Base-by-base conservation (phyloP, 2,888 invertebrate species). In the Pammene aurita region DNA sequence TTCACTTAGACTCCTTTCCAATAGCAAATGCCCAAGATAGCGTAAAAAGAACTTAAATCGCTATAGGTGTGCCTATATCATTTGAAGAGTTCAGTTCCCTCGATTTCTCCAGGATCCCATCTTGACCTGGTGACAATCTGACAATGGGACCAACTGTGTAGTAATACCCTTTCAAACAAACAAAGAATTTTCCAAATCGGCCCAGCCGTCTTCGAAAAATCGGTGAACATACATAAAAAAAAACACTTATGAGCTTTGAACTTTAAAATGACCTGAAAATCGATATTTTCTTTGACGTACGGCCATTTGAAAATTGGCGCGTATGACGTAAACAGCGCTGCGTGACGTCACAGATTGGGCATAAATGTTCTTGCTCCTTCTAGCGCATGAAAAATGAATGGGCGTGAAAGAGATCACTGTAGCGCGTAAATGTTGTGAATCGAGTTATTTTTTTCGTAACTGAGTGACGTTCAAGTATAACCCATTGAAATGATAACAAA, bases 231-330 rank as follows among this genome's bases (percentile, higher is more conserved):
- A n/a, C n/a, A 50, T 26, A 54, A 57, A 63, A 42, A 52, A 66
- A 67, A 46, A 18, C 26, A 38, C 44, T 50, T n/a, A 11, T 52
- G 9, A 54, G 54, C 58, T 48, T 60, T 65, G 54, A 46, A 60
- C 58, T 68, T 68, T 65, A 55, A 67, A 63, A 56, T 48, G n/a
- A 55, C 50, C 46, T 58, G 38, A 57, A 65, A 69, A 69, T 69
- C 69, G 65, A 69, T 69, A 69, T 41, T 48, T 48, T 48, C 64
- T 54, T 69, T 69, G 69, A 69, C 79, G 80, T 79, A 80, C 81
- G 72, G 73, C 76, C 80, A 80, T 91, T 93, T 91, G 87, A 92
- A 93, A 89, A 76, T 91, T 92, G 89, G 88, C 92, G 93, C 92
- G 85, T 78, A 77, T 93, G 93, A 93, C 93, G 93, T 93, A 87